phyloP scores from a whole-genome alignment of 2,888 invertebrate species.

The Spisula subtruncata region DNA sequence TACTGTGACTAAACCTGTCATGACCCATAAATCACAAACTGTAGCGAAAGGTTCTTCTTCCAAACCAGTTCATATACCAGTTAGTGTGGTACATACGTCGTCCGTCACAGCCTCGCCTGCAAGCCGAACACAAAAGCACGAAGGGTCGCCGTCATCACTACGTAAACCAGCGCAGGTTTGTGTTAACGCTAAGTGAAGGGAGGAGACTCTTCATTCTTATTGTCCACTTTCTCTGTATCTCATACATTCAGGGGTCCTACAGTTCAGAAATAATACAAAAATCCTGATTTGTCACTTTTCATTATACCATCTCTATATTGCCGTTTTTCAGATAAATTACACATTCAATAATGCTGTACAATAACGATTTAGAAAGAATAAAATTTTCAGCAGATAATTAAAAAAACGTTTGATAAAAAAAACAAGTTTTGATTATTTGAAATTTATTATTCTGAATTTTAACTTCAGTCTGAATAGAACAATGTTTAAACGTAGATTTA shows the following conservation, averaged over 20 bases:
- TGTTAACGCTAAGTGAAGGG: constrained; percentile 85
- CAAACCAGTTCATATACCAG: constrained; percentile 82
- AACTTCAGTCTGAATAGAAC: not conserved
- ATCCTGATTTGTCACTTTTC: too few relatives aligned
- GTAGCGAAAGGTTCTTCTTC: constrained; percentile 76
- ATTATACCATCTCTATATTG: too few relatives aligned
- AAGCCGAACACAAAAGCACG: constrained; percentile 74
- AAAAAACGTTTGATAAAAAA: too few relatives aligned
- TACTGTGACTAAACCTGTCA: constrained; percentile 74
- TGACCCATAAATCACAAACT: constrained; percentile 76
- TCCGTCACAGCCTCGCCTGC: constrained; percentile 65
- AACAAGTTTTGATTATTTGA: not conserved
- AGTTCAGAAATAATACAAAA: too few relatives aligned
- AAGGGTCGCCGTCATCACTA: constrained; percentile 81
- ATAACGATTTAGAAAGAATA: too few relatives aligned
- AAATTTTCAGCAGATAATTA: too few relatives aligned
- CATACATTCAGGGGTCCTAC: not conserved
- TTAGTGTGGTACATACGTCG: constrained; percentile 80
- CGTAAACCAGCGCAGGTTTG: constrained; percentile 85
- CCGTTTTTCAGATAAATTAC: too few relatives aligned
- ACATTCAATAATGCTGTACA: too few relatives aligned
- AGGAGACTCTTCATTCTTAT: constrained; percentile 60
- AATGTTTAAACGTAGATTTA: too few relatives aligned
- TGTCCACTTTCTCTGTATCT: not conserved
- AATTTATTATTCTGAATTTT: not conserved